Conservation (phyloP, 2,888 invertebrate species). For the Cecidostiba fungosa region DNA sequence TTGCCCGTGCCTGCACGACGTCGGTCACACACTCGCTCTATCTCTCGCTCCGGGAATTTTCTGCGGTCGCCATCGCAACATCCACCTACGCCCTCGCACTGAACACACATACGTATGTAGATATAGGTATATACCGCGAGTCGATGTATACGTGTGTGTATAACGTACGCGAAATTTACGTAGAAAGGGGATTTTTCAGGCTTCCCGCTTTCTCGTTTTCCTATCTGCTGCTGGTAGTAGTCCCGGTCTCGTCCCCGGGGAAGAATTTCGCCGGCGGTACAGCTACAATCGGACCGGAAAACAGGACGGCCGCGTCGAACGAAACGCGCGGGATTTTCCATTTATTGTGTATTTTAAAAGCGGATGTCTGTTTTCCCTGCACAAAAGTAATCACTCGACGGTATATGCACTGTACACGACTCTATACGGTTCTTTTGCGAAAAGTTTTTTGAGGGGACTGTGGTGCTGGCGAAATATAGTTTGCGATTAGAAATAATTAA, state of each 20-base stretch:
- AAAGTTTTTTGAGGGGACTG: background rate
- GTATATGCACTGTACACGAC: background rate
- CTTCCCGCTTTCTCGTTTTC: slow-evolving; percentile 53
- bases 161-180: slow-evolving; percentile 46
- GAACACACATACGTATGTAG: background rate
- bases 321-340: background rate
- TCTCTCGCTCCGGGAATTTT: slow-evolving; percentile 27
- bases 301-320: slow-evolving; percentile 1
- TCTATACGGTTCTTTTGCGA: background rate
- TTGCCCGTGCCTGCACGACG: slow-evolving; percentile 51
- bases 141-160: background rate
- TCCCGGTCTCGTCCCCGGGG: slow-evolving; percentile 25
- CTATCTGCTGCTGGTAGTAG: background rate
- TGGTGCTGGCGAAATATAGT: too few species aligned
- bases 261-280: slow-evolving; percentile 36
- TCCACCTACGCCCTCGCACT: background rate
- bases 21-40: slow-evolving; percentile 27
- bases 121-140: background rate
- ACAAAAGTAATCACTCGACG: background rate
- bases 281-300: slow-evolving; percentile 44
- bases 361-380: background rate
- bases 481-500: too few species aligned
- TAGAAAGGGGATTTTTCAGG: slow-evolving; percentile 59
- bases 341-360: slow-evolving; percentile 26
- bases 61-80: slow-evolving; percentile 44